phyloP scores from a whole-genome alignment of 2,113 vertebrate species.

The Empidonax traillii region DNA sequence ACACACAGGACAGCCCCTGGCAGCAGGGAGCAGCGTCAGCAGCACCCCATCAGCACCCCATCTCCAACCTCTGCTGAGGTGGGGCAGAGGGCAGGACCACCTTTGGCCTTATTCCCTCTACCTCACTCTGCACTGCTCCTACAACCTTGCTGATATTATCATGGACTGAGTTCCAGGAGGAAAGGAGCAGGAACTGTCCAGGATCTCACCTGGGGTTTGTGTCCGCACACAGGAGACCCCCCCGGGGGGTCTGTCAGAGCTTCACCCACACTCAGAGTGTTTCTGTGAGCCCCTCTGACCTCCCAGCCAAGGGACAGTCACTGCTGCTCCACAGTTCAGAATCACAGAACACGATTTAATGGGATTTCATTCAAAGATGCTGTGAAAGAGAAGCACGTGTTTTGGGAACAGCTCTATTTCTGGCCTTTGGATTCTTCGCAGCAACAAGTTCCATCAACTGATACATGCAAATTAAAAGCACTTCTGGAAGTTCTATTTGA shows the following conservation, averaged over 20 bases:
- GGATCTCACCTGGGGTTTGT: neutral
- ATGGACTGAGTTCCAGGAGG: neutral
- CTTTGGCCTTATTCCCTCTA: neutral
- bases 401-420: neutral
- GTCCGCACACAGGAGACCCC: neutral
- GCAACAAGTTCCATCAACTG: neutral
- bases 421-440: neutral
- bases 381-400: neutral
- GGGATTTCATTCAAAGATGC: neutral
- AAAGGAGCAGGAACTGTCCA: neutral
- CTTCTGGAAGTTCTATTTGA: neutral
- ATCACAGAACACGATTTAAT: neutral
- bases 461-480: neutral
- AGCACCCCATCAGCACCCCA: neutral
- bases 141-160: neutral
- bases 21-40: neutral
- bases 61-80: neutral
- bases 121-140: neutral
- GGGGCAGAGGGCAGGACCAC: neutral
- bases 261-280: neutral
- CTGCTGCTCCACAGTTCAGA: neutral
- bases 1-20: neutral
- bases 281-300: accelerated
- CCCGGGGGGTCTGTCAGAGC: neutral
- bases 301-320: neutral